phyloP scores from a whole-genome alignment of 2,888 invertebrate genomes.

The Hypselothyrea guttata region DNA sequence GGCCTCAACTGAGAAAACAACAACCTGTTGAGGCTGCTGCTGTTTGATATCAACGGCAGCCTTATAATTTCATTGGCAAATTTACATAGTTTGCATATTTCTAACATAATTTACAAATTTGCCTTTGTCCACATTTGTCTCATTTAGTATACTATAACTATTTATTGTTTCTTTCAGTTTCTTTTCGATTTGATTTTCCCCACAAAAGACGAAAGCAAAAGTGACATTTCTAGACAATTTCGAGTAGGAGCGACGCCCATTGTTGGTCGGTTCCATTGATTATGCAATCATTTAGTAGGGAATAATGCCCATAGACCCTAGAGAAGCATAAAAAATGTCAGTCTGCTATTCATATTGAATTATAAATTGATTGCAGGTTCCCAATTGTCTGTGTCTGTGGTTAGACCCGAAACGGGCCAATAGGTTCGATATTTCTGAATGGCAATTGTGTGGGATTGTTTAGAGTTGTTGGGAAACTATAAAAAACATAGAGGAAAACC shows the following conservation, averaged over 20 bases:
- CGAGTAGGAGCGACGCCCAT: constrained; percentile 28
- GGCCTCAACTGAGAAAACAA: constrained; percentile 48
- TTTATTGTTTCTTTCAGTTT: constrained; percentile 37
- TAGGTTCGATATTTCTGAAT: constrained; percentile 22
- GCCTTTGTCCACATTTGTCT: constrained; percentile 70
- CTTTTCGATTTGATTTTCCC: not conserved
- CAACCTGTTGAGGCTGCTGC: constrained; percentile 55
- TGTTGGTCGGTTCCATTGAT: constrained; percentile 28
- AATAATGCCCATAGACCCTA: constrained; percentile 12
- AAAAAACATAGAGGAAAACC: no score
- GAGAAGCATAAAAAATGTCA: constrained; percentile 28
- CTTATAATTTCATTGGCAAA: constrained; percentile 67
- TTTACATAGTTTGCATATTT: constrained; percentile 65
- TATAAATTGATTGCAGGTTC: not conserved
- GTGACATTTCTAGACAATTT: constrained; percentile 54
- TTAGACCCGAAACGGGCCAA: constrained; percentile 27
- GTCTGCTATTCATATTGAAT: constrained; percentile 9
- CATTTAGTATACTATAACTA: constrained; percentile 58
- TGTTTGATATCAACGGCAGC: constrained; percentile 30
- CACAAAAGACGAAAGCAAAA: constrained; percentile 73
- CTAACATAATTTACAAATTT: constrained; percentile 33
- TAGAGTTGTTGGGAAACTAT: constrained; percentile 22
- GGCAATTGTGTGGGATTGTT: constrained; percentile 30
- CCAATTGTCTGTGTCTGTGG: not conserved
- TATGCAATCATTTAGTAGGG: constrained; percentile 29